Evolutionary conservation across 2,113 vertebrate species (phyloP), one percentile per base, ranked within the genome.

Genomic region (Spea bombifrons): DNA sequence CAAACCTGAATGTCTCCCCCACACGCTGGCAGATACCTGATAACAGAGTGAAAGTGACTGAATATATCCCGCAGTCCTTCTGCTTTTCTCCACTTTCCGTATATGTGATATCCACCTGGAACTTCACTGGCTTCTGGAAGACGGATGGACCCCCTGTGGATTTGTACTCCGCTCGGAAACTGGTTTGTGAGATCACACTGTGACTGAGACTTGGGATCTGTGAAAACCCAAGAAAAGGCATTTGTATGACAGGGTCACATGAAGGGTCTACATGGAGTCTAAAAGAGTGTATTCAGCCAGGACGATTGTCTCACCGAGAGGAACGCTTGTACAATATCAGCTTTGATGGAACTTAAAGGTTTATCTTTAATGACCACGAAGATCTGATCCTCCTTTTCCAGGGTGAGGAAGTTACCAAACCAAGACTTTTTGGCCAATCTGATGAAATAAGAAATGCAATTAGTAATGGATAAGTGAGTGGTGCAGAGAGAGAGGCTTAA

Each of bases 371-470:
- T 99, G 83, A 99, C 97, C 78, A 98, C 94, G 52, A 99, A 99
- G 90, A 99, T 96, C 92, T 99, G 97, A 83, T 99, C 97, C 87
- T 99, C 97, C 89, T 99, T 99, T 87, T 99, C 97, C 87, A 99
- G 88, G 88, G 88, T 99, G 91, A 99, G 96, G 88, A 99, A 99
- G 90, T 99, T 99, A 90, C 97, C 97, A 0, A 99, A 99, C 97
- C 97, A 99, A 70, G 97, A 99, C 87, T 99, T 99, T 93, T 99
- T 99, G 94, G 97, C 97, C 91, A 99, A 95, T 91, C 97, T 99
- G 90, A 4, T 75, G 48, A 47, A 13, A 75, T 30, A 30, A 30
- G 30, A 30, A 30, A 30, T 30, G 30, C 30, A 30, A 30, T 30
- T 30, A 30, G 30, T 30, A 30, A n/a, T n/a, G n/a, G n/a, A n/a